Evolutionary conservation across 92 coral and sea anemone genomes (phyloP).

Genomic region (Umimayanthus chanpuru): DNA sequence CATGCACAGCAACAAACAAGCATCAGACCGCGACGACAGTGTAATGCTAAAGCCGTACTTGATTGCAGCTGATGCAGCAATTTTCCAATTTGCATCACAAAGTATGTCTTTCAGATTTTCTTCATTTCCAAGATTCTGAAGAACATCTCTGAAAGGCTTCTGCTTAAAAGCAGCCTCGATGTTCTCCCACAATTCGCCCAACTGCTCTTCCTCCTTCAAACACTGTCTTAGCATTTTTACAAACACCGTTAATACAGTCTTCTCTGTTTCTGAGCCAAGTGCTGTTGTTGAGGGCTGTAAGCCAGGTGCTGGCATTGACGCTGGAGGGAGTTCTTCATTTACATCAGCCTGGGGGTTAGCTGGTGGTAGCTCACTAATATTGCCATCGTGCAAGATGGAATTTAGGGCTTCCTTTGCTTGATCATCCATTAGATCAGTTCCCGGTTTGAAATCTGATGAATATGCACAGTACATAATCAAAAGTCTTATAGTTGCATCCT

Average conservation of each 20-base stretch:
- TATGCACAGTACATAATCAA: background rate
- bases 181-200: background rate
- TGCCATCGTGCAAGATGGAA: background rate
- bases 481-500: background rate
- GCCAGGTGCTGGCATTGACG: background rate
- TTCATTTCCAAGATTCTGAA: background rate
- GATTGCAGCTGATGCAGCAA: background rate
- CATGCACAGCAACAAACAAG: too few species aligned
- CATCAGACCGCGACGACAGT: too few species aligned
- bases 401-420: background rate
- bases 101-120: background rate
- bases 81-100: background rate
- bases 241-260: background rate
- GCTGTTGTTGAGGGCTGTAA: background rate
- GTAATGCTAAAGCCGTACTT: too few species aligned
- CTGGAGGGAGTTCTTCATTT: background rate
- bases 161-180: background rate
- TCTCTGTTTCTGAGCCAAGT: background rate
- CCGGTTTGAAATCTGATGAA: background rate
- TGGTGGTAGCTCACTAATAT: background rate
- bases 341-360: background rate
- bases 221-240: background rate
- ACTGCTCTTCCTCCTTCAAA: background rate
- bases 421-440: background rate
- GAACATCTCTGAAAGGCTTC: background rate